Conservation (phyloP, 2,888 invertebrate genomes). For the Eupithecia dodoneata region DNA sequence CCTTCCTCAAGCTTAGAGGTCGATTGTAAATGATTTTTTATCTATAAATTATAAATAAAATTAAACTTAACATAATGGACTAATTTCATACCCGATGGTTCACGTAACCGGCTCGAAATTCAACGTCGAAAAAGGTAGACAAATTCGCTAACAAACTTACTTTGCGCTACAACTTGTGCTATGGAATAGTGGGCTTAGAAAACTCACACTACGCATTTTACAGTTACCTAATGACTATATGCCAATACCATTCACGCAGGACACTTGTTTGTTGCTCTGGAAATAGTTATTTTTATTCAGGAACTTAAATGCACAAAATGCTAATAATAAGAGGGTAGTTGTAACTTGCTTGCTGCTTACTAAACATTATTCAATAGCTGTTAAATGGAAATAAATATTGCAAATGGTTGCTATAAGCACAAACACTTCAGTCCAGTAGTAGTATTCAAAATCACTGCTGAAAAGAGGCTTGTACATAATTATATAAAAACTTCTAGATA, state of each 20-base stretch:
- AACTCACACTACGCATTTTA: neutral
- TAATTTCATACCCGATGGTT: neutral
- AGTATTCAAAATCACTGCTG: neutral
- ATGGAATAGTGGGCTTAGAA: neutral
- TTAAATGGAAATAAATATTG: neutral
- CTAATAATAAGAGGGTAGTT: neutral
- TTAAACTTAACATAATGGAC: neutral
- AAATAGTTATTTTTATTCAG: neutral
- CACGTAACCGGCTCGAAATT: neutral
- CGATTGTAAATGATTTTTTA: constrained; percentile 38
- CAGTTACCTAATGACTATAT: neutral
- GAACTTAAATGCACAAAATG: neutral
- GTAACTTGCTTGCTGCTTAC: neutral
- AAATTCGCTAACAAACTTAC: neutral
- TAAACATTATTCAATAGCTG: neutral
- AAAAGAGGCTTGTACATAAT: too few species aligned
- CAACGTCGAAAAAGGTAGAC: neutral
- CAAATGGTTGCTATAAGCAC: neutral
- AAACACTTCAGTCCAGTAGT: neutral
- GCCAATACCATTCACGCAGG: neutral
- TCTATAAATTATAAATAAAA: neutral
- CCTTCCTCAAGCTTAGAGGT: constrained; percentile 71
- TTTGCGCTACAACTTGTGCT: neutral
- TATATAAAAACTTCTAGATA: neutral
- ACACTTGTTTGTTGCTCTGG: neutral